A percentile compares a stretch with the other conserved stretches of the same genome.
These are phyloP conservation scores for Capromys pilorides DNA, from an alignment of 2,797 vertebrate genomes.

Conservation along the genomic window DNA sequence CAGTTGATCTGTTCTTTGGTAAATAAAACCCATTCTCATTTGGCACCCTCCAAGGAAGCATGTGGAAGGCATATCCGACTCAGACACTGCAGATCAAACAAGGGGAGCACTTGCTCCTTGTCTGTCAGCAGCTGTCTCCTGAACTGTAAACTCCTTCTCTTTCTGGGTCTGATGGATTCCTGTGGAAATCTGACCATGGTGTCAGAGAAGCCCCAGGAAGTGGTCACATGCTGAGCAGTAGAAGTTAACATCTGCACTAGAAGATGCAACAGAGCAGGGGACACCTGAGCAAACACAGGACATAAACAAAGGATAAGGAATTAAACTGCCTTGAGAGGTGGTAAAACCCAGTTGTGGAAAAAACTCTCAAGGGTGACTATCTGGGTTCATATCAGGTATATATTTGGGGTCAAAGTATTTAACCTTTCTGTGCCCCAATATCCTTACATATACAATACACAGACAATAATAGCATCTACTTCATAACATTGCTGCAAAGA, in stretches of 20 bases:
- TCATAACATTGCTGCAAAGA: not conserved
- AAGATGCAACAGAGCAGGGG: not conserved
- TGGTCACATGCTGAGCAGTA: not conserved
- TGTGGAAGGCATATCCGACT: not conserved
- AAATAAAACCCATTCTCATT: not conserved
- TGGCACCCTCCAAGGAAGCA: not conserved
- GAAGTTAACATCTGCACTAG: not conserved
- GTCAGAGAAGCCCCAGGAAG: not conserved
- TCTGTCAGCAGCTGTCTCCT: not conserved
- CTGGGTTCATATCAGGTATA: not conserved
- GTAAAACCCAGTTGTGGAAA: not conserved
- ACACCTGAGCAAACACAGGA: not conserved
- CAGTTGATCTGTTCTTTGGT: not conserved
- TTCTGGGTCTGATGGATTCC: not conserved
- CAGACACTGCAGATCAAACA: not conserved
- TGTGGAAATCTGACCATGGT: not conserved
- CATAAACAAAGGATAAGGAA: not conserved
- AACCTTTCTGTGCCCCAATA: not conserved
- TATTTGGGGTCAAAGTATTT: not conserved
- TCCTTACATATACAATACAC: not conserved
- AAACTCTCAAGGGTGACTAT: not conserved
- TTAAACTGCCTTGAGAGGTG: not conserved
- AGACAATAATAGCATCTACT: not conserved
- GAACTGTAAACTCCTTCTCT: not conserved
- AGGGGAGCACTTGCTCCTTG: not conserved